A percentile compares a stretch with the other conserved stretches of the same genome.
These are phyloP conservation scores for Grus americana DNA, from an alignment of 2,113 vertebrate species.

Conservation along the genomic window DNA sequence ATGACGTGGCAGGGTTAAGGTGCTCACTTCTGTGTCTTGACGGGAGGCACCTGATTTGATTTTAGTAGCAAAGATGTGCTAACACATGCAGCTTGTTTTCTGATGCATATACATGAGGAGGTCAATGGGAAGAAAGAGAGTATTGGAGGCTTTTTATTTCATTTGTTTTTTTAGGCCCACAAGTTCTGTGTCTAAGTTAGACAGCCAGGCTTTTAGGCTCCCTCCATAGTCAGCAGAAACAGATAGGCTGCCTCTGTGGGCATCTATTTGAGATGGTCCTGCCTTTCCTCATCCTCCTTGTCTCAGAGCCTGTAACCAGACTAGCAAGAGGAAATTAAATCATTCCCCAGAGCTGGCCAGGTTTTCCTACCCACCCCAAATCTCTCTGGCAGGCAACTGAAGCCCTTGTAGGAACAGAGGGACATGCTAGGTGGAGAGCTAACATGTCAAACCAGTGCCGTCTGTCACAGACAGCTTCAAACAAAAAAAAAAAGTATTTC, in stretches of 20 bases:
- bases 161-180: neutral
- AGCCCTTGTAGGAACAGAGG: neutral
- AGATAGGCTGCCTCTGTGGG: neutral
- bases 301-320: neutral
- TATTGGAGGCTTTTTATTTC: neutral
- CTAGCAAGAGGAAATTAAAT: neutral
- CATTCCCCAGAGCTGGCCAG: neutral
- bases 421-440: neutral
- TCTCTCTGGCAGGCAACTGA: neutral
- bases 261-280: neutral
- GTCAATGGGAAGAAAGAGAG: neutral
- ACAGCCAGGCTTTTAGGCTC: neutral
- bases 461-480: neutral
- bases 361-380: neutral
- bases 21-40: neutral
- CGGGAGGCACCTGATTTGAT: neutral
- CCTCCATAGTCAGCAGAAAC: neutral
- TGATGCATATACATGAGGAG: neutral
- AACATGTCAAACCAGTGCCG: accelerated
- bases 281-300: neutral
- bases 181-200: neutral
- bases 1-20: neutral
- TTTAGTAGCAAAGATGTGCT: neutral
- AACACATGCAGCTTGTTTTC: neutral
- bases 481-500: neutral